phyloP scores from a whole-genome alignment of 2,113 vertebrate species.

The Malurus elegans region DNA sequence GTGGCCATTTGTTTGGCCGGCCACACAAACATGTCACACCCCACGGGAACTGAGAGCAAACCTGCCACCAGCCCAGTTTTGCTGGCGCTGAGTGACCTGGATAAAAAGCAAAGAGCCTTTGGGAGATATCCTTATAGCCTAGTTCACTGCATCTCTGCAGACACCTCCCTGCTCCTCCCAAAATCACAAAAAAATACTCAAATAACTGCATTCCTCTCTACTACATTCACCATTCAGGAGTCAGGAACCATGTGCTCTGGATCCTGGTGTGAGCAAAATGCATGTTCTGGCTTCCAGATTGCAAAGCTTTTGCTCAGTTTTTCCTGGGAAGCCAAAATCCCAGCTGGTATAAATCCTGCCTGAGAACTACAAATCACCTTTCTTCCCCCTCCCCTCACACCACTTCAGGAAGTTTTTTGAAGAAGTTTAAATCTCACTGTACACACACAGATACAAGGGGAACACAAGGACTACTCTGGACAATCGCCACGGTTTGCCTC shows the following conservation, averaged over 20 bases:
- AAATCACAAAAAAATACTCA: not conserved
- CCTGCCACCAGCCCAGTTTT: not conserved
- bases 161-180: not conserved
- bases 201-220: not conserved
- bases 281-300: not conserved
- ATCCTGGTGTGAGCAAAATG: not conserved
- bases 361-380: not conserved
- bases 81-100: not conserved
- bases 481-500: not conserved
- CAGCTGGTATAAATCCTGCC: not conserved
- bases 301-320: not conserved
- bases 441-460: rapidly evolving
- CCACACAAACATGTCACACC: not conserved
- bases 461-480: not conserved
- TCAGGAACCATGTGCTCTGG: not conserved
- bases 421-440: not conserved
- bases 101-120: not conserved
- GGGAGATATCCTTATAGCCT: not conserved
- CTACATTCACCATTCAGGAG: not conserved
- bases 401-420: not conserved
- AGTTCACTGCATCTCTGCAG: not conserved
- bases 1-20: not conserved
- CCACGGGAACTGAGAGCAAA: not conserved
- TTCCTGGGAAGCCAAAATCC: not conserved
- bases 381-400: no score